Evolutionary conservation across 1,140 invertebrate genomes (phyloP), one percentile per base, ranked within the genome.

Genomic region (Asbolus verrucosus): DNA sequence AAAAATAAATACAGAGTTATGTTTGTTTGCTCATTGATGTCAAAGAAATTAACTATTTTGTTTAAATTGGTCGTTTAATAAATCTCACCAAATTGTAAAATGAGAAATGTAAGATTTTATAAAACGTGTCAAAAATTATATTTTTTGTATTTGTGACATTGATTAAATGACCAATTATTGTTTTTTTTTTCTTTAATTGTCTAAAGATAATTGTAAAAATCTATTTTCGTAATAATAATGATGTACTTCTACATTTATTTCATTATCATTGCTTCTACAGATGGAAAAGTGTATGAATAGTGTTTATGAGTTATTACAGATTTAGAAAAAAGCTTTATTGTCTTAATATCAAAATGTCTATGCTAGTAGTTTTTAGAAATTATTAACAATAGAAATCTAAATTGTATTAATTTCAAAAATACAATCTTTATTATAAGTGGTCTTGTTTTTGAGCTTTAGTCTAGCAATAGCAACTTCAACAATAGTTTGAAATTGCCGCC

Each of bases 391-490:
- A 66, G 46, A 54, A 11, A 54, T 54, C 46, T 63, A 16, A 71
- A 71, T 75, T 75, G 74, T 73, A 73, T 75, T 70, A 61, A 70
- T 73, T 75, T 71, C 38, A 69, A 61, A 72, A 73, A 75, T 75
- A 75, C 72, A 75, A 71, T 69, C 71, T 75, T 73, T 66, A 75
- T 71, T 75, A 73, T 66, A 46, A 54, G n/a, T 60, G 33, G 2
- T 24, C 0, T 30, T 11, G 8, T 61, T 30, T 33, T 66, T 27
- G 3, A 27, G n/a, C n/a, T n/a, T n/a, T n/a, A n/a, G n/a, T n/a
- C n/a, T n/a, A n/a, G n/a, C n/a, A n/a, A n/a, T n/a, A n/a, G n/a
- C n/a, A 27, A 27, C 24, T 27, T 27, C 3, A 27, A 27, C 24
- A 27, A 8, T n/a, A n/a, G n/a, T n/a, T n/a, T n/a, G n/a, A n/a